These are phyloP conservation scores for Trachemys scripta DNA, from an alignment of 2,113 vertebrate genomes.

Conservation along the genomic window DNA sequence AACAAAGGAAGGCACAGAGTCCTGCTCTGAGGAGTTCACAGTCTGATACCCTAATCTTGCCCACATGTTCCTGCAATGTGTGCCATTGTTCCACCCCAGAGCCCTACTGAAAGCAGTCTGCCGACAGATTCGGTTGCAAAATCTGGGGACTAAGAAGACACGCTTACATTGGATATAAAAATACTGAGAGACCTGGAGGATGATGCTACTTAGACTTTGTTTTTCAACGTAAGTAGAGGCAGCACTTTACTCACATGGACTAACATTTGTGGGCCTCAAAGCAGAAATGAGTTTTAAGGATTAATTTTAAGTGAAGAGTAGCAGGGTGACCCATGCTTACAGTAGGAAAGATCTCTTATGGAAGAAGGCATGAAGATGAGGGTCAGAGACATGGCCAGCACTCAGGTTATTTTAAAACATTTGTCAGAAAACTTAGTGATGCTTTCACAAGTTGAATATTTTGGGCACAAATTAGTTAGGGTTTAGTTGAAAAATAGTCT, in stretches of 20 bases:
- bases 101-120: neutral
- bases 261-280: neutral
- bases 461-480: neutral
- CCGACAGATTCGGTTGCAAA: neutral
- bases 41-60: neutral
- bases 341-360: neutral
- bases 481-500: neutral
- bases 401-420: neutral
- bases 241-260: neutral
- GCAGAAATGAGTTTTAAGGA: neutral
- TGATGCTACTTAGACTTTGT: neutral
- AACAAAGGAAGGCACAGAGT: neutral
- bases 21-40: neutral
- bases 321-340: neutral
- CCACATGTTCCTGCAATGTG: neutral
- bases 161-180: neutral
- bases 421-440: neutral
- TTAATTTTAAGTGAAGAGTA: neutral
- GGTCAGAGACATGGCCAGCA: neutral
- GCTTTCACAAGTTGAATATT: neutral
- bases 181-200: neutral
- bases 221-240: neutral
- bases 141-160: neutral
- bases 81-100: neutral
- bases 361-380: neutral